A percentile compares a stretch with the other conserved stretches of the same genome.
Evolutionary conservation across 2,113 vertebrate species (phyloP).

Genomic region (Myotis lucifugus): DNA sequence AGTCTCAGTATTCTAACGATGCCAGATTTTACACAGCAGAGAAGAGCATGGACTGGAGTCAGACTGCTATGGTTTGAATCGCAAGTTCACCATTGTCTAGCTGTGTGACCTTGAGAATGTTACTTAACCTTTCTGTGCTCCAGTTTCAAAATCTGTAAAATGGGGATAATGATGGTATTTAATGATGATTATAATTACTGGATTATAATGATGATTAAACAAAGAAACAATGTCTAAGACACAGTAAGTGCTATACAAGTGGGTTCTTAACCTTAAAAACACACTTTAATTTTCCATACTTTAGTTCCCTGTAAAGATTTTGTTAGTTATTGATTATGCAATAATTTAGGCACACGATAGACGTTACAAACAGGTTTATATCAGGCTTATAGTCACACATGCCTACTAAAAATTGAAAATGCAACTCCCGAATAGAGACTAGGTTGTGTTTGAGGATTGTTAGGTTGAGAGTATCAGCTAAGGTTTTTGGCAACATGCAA

Average conservation of each 20-base stretch:
- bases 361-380: background rate
- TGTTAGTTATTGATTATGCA: background rate
- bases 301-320: background rate
- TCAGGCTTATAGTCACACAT: background rate
- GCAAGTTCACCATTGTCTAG: background rate
- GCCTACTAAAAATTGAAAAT: background rate
- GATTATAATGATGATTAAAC: background rate
- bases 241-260: background rate
- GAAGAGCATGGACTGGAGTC: background rate
- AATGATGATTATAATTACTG: background rate
- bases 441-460: background rate
- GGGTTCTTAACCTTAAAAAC: background rate
- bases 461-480: background rate
- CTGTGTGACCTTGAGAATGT: background rate
- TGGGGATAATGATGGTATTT: background rate
- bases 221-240: background rate
- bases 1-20: background rate
- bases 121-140: background rate
- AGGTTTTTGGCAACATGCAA: background rate
- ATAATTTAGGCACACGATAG: background rate
- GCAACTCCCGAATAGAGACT: background rate
- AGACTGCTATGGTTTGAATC: background rate
- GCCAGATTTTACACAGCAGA: background rate
- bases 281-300: background rate
- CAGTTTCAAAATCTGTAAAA: constrained; percentile 18